Conservation (phyloP, 2,113 vertebrate genomes). For the Phalacrocorax pelagicus region DNA sequence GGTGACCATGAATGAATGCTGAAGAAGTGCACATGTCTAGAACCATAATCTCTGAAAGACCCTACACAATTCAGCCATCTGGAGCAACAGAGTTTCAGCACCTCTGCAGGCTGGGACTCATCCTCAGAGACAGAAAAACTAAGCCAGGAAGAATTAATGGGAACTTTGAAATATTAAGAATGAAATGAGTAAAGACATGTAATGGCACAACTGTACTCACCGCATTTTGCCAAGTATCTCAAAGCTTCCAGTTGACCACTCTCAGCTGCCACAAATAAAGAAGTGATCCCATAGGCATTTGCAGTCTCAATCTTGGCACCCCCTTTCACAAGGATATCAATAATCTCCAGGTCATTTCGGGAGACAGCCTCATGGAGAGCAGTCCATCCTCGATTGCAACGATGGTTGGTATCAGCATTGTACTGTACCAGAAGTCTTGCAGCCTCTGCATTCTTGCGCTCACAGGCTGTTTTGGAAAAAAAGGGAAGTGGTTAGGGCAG, state of each 20-base stretch:
- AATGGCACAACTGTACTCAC: constrained; percentile 51
- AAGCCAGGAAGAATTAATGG: background rate
- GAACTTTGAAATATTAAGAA: background rate
- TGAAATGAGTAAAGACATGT: background rate
- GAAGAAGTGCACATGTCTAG: background rate
- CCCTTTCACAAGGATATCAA: constrained; percentile 85
- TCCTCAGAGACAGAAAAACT: background rate
- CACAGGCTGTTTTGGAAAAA: constrained; percentile 82
- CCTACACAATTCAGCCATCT: background rate
- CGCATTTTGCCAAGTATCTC: constrained; percentile 82
- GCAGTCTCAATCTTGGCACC: constrained; percentile 84
- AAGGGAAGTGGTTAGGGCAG: background rate
- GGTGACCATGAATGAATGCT: background rate
- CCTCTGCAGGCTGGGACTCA: background rate
- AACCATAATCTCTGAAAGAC: background rate
- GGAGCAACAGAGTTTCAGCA: background rate
- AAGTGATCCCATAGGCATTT: constrained; percentile 87
- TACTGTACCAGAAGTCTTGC: constrained; percentile 80
- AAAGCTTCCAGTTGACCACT: constrained; percentile 82
- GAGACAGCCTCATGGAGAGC: constrained; percentile 88
- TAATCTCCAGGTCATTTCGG: constrained; percentile 84
- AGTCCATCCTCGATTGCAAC: constrained; percentile 85
- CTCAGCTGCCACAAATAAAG: constrained; percentile 90
- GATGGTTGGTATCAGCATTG: constrained; percentile 78
- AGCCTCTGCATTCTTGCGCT: constrained; percentile 76